Conservation (phyloP, 2,797 vertebrate species). For the Distichodus sexfasciatus region DNA sequence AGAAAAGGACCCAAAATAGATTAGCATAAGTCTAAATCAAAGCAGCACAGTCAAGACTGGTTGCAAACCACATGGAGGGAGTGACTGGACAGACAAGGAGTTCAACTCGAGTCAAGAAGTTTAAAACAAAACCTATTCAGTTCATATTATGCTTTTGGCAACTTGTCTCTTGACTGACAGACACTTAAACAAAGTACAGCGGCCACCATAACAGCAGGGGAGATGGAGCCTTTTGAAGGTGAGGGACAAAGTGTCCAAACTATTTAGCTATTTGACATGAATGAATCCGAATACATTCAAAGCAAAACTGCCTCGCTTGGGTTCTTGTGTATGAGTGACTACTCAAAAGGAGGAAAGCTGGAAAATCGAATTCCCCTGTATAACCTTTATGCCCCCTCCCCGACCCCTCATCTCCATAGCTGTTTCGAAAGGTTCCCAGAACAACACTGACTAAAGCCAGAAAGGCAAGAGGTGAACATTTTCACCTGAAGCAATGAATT, state of each 20-base stretch:
- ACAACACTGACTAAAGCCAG: neutral
- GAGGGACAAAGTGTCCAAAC: slow-evolving; percentile 29
- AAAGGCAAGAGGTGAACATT: neutral
- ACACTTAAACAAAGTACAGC: slow-evolving; percentile 24
- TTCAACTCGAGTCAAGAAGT: slow-evolving; percentile 20
- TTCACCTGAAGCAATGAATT: neutral
- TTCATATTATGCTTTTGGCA: slow-evolving; percentile 30
- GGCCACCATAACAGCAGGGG: slow-evolving; percentile 36
- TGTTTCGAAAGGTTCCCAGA: slow-evolving; percentile 19
- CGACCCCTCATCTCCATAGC: too few species aligned
- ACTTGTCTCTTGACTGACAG: slow-evolving; percentile 12
- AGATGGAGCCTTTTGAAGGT: slow-evolving; percentile 44
- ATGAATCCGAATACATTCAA: slow-evolving; percentile 38
- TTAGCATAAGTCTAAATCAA: slow-evolving; percentile 41
- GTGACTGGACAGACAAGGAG: slow-evolving; percentile 32
- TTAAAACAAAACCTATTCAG: slow-evolving; percentile 46
- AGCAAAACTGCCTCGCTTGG: slow-evolving; percentile 10
- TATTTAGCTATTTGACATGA: slow-evolving; percentile 39
- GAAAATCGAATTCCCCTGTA: neutral
- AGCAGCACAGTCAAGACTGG: slow-evolving; percentile 10
- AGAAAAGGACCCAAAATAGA: slow-evolving; percentile 15
- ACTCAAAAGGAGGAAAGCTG: slow-evolving; percentile 12
- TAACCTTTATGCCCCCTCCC: slow-evolving; percentile 18
- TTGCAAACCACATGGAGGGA: slow-evolving; percentile 24
- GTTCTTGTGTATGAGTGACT: slow-evolving; percentile 25